A percentile compares a stretch with the other conserved stretches of the same genome.
Conservation (phyloP, 2,113 vertebrate genomes). For the Scolopax mira region DNA sequence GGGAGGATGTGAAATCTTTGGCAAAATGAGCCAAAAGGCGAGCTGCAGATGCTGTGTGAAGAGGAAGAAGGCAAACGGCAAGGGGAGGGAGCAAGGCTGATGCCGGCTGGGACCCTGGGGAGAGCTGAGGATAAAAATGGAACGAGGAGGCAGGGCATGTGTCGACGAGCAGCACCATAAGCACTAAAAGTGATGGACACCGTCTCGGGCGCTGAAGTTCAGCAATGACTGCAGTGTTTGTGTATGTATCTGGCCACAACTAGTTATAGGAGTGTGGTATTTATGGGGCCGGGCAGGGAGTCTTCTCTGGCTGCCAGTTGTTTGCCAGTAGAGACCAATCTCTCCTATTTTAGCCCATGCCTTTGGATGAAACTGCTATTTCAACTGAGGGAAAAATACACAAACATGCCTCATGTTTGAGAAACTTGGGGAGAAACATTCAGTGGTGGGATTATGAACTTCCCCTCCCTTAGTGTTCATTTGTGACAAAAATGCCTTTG, state of each 20-base stretch:
- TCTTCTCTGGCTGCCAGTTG: background rate
- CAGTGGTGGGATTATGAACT: background rate
- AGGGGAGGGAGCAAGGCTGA: background rate
- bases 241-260: background rate
- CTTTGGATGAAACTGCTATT: constrained; percentile 31
- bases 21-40: background rate
- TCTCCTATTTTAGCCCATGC: constrained; percentile 15
- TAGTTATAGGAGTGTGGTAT: background rate
- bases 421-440: background rate
- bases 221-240: background rate
- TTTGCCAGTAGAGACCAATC: background rate
- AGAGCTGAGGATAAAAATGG: background rate
- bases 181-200: background rate
- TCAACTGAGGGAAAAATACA: background rate
- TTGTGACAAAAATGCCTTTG: background rate
- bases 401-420: background rate
- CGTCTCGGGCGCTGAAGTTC: background rate
- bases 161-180: background rate
- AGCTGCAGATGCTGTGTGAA: background rate
- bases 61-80: background rate
- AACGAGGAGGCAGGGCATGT: background rate
- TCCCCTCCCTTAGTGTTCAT: background rate
- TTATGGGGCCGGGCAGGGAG: background rate
- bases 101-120: background rate
- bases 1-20: background rate